Evolutionary conservation across 2,888 invertebrate genomes (phyloP), one percentile per base, ranked within the genome.

Genomic region (Synanthedon andrenaeformis): DNA sequence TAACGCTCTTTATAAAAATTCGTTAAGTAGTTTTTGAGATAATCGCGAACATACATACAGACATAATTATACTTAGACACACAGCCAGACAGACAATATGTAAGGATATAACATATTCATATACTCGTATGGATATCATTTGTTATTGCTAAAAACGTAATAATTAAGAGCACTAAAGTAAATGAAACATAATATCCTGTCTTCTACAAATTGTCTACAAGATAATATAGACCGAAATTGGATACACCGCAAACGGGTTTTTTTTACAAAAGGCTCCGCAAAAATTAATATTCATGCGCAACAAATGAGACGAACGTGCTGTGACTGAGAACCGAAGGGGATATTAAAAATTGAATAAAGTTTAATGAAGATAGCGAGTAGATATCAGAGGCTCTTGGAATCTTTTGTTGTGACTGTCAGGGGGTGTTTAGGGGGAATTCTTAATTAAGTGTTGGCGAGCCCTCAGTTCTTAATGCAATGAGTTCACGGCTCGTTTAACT

Each of bases 391-490:
- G 64, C 65, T 66, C 62, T 57, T 67, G 66, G 68, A 76, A 77
- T 79, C 84, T 82, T 82, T 85, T 84, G 83, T 84, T 83, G 80
- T 82, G 79, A 78, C 79, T 75, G 68, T 60, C 60, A 57, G 72
- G 67, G 65, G 67, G 71, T 70, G 62, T 57, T 63, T 56, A 63
- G 78, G 78, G 75, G 79, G 83, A 79, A 81, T 79, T 76, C 80
- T 84, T 86, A 86, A 87, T 87, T 86, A 87, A 86, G 86, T 85
- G 85, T 82, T 76, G 76, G 80, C 73, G 75, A 74, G 81, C 82
- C 79, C 82, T 79, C 78, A 79, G 73, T 70, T 72, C 81, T 82
- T 86, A 85, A 86, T 84, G 84, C 85, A 79, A 86, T 79, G 85
- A 79, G 77, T 80, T 83, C 74, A 79, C 79, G 82, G 73, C 82